Conservation (phyloP, 2,113 vertebrate genomes). For the Pelecanoides urinatrix region DNA sequence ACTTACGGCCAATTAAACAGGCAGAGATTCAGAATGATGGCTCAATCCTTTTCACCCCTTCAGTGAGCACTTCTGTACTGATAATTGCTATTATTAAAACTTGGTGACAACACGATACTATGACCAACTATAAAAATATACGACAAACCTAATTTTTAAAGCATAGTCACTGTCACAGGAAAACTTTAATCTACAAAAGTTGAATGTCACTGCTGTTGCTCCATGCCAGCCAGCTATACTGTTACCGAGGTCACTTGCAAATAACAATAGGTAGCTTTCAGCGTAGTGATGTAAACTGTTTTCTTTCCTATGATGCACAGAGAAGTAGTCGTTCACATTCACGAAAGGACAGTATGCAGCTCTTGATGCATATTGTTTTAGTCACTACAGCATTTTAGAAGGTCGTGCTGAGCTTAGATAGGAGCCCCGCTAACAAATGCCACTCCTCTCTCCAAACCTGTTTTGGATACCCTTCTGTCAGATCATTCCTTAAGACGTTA, state of each 20-base stretch:
- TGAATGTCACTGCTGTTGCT: background rate
- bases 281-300: background rate
- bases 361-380: background rate
- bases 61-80: background rate
- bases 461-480: background rate
- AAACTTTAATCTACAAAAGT: background rate
- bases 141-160: background rate
- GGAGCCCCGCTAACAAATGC: background rate
- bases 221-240: background rate
- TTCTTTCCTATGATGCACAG: background rate
- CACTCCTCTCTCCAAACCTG: background rate
- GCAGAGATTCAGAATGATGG: background rate
- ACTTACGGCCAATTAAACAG: background rate
- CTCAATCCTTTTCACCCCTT: background rate
- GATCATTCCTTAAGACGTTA: background rate
- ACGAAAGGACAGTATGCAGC: background rate
- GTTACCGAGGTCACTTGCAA: background rate
- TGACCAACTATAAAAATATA: constrained; percentile 20
- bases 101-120: background rate
- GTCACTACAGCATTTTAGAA: background rate
- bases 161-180: background rate
- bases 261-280: background rate
- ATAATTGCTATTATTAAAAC: constrained; percentile 1
- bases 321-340: background rate
- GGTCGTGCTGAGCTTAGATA: background rate